Evolutionary conservation across 2,888 invertebrate species (phyloP).

Genomic region (Acleris laterana): DNA sequence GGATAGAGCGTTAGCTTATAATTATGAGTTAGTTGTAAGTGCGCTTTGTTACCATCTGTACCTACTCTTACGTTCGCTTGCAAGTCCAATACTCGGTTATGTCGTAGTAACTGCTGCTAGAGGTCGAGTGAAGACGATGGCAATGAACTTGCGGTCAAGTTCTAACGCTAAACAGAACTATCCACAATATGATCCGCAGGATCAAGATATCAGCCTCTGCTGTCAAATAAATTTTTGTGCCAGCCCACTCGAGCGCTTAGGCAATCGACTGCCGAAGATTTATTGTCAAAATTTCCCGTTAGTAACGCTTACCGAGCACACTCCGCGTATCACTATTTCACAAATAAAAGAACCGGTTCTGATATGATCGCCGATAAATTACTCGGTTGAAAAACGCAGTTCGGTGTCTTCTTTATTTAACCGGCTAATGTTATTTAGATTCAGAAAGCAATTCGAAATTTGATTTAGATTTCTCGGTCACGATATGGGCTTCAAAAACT

Average conservation of each 20-base stretch:
- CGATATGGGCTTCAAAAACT: constrained; percentile 35
- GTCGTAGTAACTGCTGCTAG: too few species aligned
- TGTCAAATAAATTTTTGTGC: constrained; percentile 78
- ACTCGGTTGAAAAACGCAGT: constrained; percentile 80
- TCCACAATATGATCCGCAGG: constrained; percentile 59
- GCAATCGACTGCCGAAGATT: constrained; percentile 82
- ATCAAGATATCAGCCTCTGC: constrained; percentile 80
- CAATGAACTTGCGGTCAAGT: too few species aligned
- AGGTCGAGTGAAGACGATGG: too few species aligned
- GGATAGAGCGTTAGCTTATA: constrained; percentile 43
- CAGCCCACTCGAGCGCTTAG: constrained; percentile 82
- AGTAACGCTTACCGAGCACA: constrained; percentile 83
- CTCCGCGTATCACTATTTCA: constrained; percentile 83
- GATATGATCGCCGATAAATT: constrained; percentile 82
- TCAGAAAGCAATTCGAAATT: constrained; percentile 50
- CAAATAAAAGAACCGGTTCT: constrained; percentile 84
- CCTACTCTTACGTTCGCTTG: background rate
- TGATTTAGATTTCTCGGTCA: constrained; percentile 29
- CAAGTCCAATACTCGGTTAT: too few species aligned
- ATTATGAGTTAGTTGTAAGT: constrained; percentile 12
- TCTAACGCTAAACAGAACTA: too few species aligned
- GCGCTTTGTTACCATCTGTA: constrained; percentile 22
- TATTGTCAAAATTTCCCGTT: constrained; percentile 84
- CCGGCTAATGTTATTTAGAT: constrained; percentile 75
- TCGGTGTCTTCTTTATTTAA: constrained; percentile 75